phyloP scores from a whole-genome alignment of 2,888 invertebrate genomes.

The Linnaemya tessellans region DNA sequence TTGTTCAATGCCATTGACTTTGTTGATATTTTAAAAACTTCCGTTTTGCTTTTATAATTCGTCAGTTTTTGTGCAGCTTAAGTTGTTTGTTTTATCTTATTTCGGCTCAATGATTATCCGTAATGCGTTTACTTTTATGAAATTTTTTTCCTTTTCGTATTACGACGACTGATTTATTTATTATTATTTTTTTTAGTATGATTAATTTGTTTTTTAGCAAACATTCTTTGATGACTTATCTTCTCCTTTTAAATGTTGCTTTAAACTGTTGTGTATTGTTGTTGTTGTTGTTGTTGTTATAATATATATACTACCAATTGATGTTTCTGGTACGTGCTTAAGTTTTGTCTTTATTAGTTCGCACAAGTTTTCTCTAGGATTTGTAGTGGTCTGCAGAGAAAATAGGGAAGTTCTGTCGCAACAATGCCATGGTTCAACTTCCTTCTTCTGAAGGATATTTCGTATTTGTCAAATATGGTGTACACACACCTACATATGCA shows the following conservation, averaged over 20 bases:
- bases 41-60: slow-evolving; percentile 19
- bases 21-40: slow-evolving; percentile 58
- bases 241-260: slow-evolving; percentile 8
- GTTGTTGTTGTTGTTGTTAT: background rate
- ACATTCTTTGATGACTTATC: slow-evolving; percentile 36
- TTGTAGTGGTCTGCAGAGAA: slow-evolving; percentile 56
- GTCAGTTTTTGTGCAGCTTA: slow-evolving; percentile 32
- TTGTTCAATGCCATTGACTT: slow-evolving; percentile 72
- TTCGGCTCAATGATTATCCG: slow-evolving; percentile 50
- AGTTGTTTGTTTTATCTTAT: slow-evolving; percentile 36
- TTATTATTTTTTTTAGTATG: slow-evolving; percentile 30
- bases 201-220: slow-evolving; percentile 47
- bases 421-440: background rate
- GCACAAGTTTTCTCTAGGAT: slow-evolving; percentile 42
- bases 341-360: slow-evolving; percentile 66
- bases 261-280: no score
- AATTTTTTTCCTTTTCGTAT: background rate
- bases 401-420: slow-evolving; percentile 61
- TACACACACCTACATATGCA: background rate
- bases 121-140: slow-evolving; percentile 32
- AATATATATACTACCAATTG: slow-evolving; percentile 28
- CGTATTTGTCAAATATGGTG: slow-evolving; percentile 17
- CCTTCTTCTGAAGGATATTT: background rate
- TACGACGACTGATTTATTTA: slow-evolving; percentile 15
- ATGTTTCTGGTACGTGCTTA: slow-evolving; percentile 64